Base-by-base conservation (phyloP, 2,113 vertebrate species). In the Podarcis cretensis region DNA sequence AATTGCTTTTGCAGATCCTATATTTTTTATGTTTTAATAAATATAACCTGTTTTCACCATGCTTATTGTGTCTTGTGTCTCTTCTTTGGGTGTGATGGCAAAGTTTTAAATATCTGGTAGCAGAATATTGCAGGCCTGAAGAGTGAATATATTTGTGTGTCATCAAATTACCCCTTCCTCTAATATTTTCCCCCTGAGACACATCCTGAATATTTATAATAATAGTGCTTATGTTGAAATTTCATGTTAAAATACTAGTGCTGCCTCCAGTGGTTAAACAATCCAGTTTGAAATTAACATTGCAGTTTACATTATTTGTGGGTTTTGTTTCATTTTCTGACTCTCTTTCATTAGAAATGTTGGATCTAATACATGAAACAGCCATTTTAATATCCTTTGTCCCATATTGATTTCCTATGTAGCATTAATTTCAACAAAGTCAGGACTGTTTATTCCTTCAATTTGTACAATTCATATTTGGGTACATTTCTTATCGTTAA, bases 351-450 rank as follows among this genome's bases (percentile, higher is more conserved):
- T 90, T 91, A 89, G 78, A 84, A 68, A 2, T 57, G 6, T 32
- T 87, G 20, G 3, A 84, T 82, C 59, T 75, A 82, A 77, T n/a
- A 87, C 3, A 48, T 48, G 43, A 87, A 91, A 85, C 48, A 91
- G 73, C 68, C 68, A 59, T 0, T 86, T 92, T 91, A 89, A 90
- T 92, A 93, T 88, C 80, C 74, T 85, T 37, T 89, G 65, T 71
- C 73, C 25, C 3, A 81, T 87, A 81, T 12, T 91, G 80, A 90
- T 85, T 93, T 93, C 81, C 82, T 85, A 1, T 83, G 63, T 5
- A 78, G 23, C 23, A 80, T 37, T 77, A 69, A 66, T 21, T 86
- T 87, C 85, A 90, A 83, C 87, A 27, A 8, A 59, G 27, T 35
- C 2, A 0, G 71, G 8, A 2, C 87, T 87, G 84, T 84, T 6